Evolutionary conservation across 2,888 invertebrate species (phyloP), one percentile per base, ranked within the genome.

Genomic region (Lycia hirtaria): DNA sequence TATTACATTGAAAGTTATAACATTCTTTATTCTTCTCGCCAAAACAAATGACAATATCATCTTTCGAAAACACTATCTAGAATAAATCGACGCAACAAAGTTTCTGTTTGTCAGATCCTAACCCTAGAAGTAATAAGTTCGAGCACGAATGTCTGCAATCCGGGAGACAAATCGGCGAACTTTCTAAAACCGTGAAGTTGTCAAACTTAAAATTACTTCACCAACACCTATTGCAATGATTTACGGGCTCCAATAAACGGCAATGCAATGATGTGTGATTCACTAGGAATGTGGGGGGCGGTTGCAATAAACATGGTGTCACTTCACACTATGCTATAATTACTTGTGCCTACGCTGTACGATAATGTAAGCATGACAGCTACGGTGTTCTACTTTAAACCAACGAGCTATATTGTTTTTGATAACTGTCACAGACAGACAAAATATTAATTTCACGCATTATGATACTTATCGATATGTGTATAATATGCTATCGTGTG

Each of bases 171-270:
- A 79, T 81, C 69, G 74, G 66, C 60, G 65, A 85, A 82, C 74
- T 85, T 83, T 69, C 67, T 56, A 66, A 71, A 76, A 73, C 53
- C 74, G 75, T 78, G 77, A 78, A 80, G 74, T 83, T 81, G 80
- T 75, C 74, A 71, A 73, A 79, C 75, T 76, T 75, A 69, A 74
- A 75, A 82, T 83, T 76, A 78, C 77, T 80, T 79, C 62, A 66
- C 69, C 67, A 73, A 78, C 76, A 80, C 75, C 75, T 76, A 80
- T 78, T 78, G 74, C 75, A 76, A 75, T 81, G 78, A 84, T 80
- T 81, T 81, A 82, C 74, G 71, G 65, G 55, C 58, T 58, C 69
- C 69, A 74, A 75, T 75, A 73, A 76, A 77, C 64, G 64, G 68
- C 62, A 70, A 73, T 76, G 72, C 71, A 72, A 73, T 78, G 69